Percentiles rank a stretch among this genome's conserved stretches.
Evolutionary conservation across 1,140 invertebrate genomes (phyloP).

Genomic region (Archivesica marissinica): DNA sequence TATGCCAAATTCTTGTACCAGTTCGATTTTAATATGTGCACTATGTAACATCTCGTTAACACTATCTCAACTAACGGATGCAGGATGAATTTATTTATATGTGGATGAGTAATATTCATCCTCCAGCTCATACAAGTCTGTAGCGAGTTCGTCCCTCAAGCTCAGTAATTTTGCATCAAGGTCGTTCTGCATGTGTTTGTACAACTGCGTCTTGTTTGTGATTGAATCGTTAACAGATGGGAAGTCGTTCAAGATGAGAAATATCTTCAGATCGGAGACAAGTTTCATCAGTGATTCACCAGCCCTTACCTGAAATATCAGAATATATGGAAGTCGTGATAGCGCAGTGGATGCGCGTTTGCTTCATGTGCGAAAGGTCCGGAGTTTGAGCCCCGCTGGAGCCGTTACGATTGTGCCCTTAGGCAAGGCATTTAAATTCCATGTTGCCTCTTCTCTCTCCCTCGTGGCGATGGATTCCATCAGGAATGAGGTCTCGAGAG

Average conservation of each 20-base stretch:
- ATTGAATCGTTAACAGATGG: conserved; percentile 98
- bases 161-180: conserved; percentile 97
- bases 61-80: no score
- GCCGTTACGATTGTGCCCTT: no score
- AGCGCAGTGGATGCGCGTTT: no score
- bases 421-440: no score
- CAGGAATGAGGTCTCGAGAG: no score
- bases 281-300: conserved; percentile 98
- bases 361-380: no score
- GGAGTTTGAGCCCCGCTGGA: no score
- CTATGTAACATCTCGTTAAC: no score
- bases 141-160: conserved; percentile 96
- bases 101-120: conserved; percentile 97
- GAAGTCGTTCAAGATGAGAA: conserved; percentile 98
- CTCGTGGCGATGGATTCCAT: no score
- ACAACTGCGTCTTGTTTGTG: conserved; percentile 94
- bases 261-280: conserved; percentile 98
- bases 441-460: no score
- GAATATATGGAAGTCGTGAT: conserved; percentile 3
- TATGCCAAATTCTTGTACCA: no score
- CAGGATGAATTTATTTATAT: conserved; percentile 43
- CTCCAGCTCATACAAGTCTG: conserved; percentile 97
- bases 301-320: conserved; percentile 89
- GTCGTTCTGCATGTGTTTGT: conserved; percentile 94
- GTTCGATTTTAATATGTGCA: no score